Base-by-base conservation (phyloP, 2,797 vertebrate species). In the Cyprinodon diabolis region DNA sequence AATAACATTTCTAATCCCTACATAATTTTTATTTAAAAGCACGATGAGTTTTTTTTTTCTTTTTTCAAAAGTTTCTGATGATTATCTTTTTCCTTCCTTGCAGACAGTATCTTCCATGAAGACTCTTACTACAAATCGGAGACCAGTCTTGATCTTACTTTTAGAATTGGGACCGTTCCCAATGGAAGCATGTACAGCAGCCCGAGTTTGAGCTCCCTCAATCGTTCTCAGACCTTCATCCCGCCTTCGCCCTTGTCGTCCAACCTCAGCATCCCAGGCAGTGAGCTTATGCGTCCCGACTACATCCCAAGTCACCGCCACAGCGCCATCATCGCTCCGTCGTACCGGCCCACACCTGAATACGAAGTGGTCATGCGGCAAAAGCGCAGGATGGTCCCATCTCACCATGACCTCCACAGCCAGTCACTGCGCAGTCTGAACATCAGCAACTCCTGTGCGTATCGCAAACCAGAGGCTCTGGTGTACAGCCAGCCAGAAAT, bases 401-500 rank as follows among this genome's bases (percentile, higher is more conserved):
- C 94, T 47, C 90, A 92, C 78, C 89, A 89, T 0, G 96, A 98
- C 74, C 95, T 95, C 85, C 97, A 99, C 81, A 99, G 97, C 88
- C 97, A 98, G 69, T 98, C 97, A 4, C 86, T 99, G 88, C 95
- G 97, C 47, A 99, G 97, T 87, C 96, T 99, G 74, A 99, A 97
- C 84, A 97, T 98, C 80, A 96, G 96, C 74, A 97, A 96, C 69
- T 93, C 97, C 0, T 96, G 96, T 0, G 97, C 96, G 62, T 99
- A 99, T 86, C 95, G 95, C 51, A 97, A 97, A 81, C 96, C 96
- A 0, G 97, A 97, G 88, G 95, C 96, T 14, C 91, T 99, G 83
- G 97, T 98, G 69, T 98, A 98, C 77, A 98, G 98, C 88, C 97
- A 99, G 80, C 97, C 98, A 0, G 98, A 99, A 91, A 98, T 99